Conservation (phyloP, 1,140 invertebrate species). For the Lepeophtheirus salmonis region DNA sequence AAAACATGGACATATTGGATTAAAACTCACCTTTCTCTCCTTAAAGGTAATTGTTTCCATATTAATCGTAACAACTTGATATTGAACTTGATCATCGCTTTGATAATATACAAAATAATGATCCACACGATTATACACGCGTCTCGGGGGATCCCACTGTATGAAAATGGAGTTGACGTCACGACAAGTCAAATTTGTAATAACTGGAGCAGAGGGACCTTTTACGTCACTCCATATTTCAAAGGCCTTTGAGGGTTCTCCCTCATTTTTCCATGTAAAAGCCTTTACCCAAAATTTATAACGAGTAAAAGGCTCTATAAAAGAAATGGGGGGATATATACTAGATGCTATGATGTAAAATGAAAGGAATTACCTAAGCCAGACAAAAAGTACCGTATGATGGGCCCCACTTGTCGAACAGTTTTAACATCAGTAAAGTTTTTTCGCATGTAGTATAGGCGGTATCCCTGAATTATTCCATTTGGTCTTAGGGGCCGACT, state of each 20-base stretch:
- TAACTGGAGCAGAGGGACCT: constrained; percentile 6
- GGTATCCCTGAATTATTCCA: constrained; percentile 46
- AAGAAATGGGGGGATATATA: too few species aligned
- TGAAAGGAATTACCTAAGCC: neutral
- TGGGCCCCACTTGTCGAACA: constrained; percentile 26
- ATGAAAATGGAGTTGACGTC: constrained; percentile 15
- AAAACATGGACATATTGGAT: too few species aligned
- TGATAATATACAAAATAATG: constrained; percentile 16
- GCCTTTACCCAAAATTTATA: constrained; percentile 72
- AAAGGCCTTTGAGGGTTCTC: constrained; percentile 37
- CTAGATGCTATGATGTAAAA: too few species aligned
- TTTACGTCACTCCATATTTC: constrained; percentile 17
- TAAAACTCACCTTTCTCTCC: neutral
- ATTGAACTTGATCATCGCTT: neutral
- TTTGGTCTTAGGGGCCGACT: constrained; percentile 47
- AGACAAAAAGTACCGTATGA: constrained; percentile 12
- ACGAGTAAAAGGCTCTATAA: constrained; percentile 53
- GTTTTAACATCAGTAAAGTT: constrained; percentile 43
- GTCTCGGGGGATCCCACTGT: constrained; percentile 14
- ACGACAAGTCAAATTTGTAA: constrained; percentile 18
- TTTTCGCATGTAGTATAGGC: constrained; percentile 43
- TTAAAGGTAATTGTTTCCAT: neutral
- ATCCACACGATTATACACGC: constrained; percentile 12
- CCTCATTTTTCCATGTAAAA: constrained; percentile 47
- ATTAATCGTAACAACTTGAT: constrained; percentile 3